Evolutionary conservation across 1,140 invertebrate genomes (phyloP).

Genomic region (Monochamus saltuarius): DNA sequence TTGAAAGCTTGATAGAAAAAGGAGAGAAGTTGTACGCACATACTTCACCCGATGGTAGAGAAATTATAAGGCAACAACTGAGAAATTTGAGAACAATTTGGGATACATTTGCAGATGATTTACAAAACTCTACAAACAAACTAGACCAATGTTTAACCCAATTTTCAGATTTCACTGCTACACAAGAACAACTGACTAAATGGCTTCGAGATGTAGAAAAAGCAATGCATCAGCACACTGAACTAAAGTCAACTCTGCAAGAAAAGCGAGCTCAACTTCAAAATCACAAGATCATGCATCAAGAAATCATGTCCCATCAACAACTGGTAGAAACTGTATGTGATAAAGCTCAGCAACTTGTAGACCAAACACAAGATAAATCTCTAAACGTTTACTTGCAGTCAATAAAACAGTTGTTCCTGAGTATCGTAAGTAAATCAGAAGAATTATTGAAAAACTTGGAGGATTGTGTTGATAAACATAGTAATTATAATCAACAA

Average conservation of each 20-base stretch:
- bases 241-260: conserved; percentile 86
- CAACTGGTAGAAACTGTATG: conserved; percentile 85
- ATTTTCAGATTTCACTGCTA: conserved; percentile 83
- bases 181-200: conserved; percentile 88
- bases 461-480: conserved; percentile 82
- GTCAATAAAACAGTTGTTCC: conserved; percentile 87
- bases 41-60: conserved; percentile 90
- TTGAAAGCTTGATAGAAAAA: conserved; percentile 83
- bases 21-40: conserved; percentile 91
- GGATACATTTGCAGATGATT: conserved; percentile 83
- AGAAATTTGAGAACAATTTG: conserved; percentile 79
- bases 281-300: conserved; percentile 92
- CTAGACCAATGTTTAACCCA: conserved; percentile 86
- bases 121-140: conserved; percentile 75
- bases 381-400: conserved; percentile 82
- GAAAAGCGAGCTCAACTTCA: conserved; percentile 93
- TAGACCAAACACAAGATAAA: conserved; percentile 86
- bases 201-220: conserved; percentile 91
- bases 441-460: conserved; percentile 82
- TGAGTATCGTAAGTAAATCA: conserved; percentile 84
- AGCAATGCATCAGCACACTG: conserved; percentile 88
- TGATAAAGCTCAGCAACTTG: conserved; percentile 86
- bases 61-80: conserved; percentile 86
- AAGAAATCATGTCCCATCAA: conserved; percentile 93
- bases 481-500: conserved; percentile 73